Evolutionary conservation across 2,797 vertebrate species (phyloP).

Genomic region (Anabas testudineus): DNA sequence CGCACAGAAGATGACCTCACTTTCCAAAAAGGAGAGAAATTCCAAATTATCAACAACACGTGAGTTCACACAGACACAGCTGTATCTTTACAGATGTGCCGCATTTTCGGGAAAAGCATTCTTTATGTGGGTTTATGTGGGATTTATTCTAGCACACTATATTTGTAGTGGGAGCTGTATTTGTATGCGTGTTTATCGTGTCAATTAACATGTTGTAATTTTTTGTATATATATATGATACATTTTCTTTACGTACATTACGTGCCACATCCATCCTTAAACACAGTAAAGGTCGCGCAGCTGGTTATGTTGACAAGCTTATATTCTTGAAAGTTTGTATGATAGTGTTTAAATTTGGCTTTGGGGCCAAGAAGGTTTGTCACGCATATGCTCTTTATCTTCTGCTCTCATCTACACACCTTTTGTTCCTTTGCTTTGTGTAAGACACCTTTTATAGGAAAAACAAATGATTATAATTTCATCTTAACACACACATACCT

Average conservation of each 20-base stretch:
- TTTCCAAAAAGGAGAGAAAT: constrained; percentile 96
- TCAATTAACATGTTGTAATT: constrained; percentile 35
- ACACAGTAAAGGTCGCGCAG: constrained; percentile 14
- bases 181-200: constrained; percentile 29
- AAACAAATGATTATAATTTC: too few relatives aligned
- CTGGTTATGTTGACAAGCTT: constrained; percentile 8
- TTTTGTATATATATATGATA: constrained; percentile 16
- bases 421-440: too few relatives aligned
- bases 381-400: not conserved
- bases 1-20: constrained; percentile 94
- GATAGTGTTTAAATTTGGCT: not conserved
- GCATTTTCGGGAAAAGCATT: not conserved
- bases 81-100: not conserved
- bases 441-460: too few relatives aligned
- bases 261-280: constrained; percentile 22
- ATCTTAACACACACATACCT: too few relatives aligned
- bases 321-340: constrained; percentile 8
- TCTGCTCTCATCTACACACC: not conserved
- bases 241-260: constrained; percentile 43
- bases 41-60: constrained; percentile 98
- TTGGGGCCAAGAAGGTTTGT: too few relatives aligned
- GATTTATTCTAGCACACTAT: too few relatives aligned
- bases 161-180: not conserved
- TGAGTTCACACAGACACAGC: constrained; percentile 71
- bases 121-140: too few relatives aligned